Evolutionary conservation across 2,797 vertebrate genomes (phyloP), one percentile per base, ranked within the genome.

Genomic region (Prionace glauca): DNA sequence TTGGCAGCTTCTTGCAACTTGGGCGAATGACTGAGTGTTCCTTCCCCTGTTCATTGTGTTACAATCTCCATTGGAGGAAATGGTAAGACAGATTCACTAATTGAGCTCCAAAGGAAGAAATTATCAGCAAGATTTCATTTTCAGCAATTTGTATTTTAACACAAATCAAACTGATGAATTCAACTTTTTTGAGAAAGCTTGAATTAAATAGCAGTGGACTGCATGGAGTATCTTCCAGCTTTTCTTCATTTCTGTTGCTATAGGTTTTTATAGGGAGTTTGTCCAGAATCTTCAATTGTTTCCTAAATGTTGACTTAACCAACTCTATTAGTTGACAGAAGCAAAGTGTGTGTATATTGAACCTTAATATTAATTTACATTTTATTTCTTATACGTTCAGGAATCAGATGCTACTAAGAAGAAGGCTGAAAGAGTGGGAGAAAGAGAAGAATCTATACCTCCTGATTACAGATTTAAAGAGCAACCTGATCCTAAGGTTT

Each of bases 331-430:
- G 2, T 67, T 65, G 65, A 60, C 86, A 60, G 62, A 91, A 91
- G 18, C 88, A 67, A 32, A 36, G 16, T 36, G 1, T 20, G 3
- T 91, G 16, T 7, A 32, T 32, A n/a, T n/a, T 90, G 26, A 62
- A 56, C 8, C 0, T 88, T 60, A 50, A 24, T 56, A 87, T 26
- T 24, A 10, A 50, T 22, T 69, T 71, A 79, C 62, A 11, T 16
- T 96, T 32, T 1, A 5, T 95, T 86, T 95, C 32, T 84, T 0
- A 77, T 50, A 0, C 32, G 96, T 96, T 95, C 8, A 77, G 94
- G 96, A 98, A 98, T 96, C 96, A 96, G 98, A 97, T 96, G 95
- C 97, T 77, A 97, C 97, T 96, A 97, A 98, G 96, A 97, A 96
- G 95, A 97, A 96, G 95, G 95, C 96, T 24, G 50, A 97, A 62